These are phyloP conservation scores for Calosoma granatense DNA, from an alignment of 1,140 invertebrate genomes.

Conservation along the genomic window DNA sequence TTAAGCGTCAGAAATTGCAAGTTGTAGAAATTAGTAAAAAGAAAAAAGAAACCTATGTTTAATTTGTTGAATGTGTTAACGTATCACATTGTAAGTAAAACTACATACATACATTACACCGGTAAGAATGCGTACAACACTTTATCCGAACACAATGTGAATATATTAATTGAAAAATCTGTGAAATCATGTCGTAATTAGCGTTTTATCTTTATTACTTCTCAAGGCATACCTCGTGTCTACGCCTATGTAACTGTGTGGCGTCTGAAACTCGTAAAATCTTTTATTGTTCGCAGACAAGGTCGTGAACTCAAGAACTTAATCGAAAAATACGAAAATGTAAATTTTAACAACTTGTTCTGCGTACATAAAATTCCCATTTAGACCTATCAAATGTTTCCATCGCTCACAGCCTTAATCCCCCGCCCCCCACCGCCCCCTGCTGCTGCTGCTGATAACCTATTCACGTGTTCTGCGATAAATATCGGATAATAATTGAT, in stretches of 20 bases:
- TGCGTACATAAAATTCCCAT: slow-evolving; percentile 1
- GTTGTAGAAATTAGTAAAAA: not conserved
- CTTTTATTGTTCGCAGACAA: slow-evolving; percentile 5
- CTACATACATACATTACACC: no score
- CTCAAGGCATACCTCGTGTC: not conserved
- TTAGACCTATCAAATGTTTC: not conserved
- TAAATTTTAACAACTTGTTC: slow-evolving; percentile 1
- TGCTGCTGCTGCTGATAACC: not conserved
- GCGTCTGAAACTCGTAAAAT: not conserved
- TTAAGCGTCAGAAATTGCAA: not conserved
- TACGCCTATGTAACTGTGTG: not conserved
- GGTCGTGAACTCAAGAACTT: slow-evolving; percentile 3
- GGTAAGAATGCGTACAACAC: no score
- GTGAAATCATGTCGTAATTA: not conserved
- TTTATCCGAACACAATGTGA: not conserved
- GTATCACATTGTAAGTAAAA: not conserved
- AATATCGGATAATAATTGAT: not conserved
- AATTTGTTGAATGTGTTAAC: not conserved
- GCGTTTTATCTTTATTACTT: not conserved
- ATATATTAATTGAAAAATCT: slow-evolving; percentile 1
- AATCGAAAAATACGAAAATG: slow-evolving; percentile 9
- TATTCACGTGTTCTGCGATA: not conserved
- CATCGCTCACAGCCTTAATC: no score
- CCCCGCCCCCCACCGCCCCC: no score
- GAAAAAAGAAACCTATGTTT: not conserved